phyloP scores from a whole-genome alignment of 2,888 invertebrate species.

The Ophion ventricosus region DNA sequence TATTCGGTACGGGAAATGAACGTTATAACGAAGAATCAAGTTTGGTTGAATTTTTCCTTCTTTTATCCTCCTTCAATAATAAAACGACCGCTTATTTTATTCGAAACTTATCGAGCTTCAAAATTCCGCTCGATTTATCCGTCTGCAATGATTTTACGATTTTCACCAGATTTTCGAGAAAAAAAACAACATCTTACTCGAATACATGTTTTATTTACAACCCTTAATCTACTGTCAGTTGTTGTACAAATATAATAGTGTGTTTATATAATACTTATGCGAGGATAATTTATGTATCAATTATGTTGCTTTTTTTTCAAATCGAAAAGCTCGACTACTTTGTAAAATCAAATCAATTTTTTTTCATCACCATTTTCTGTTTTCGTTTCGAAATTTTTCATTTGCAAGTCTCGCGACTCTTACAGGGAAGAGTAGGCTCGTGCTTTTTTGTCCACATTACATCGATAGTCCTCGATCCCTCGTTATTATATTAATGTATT shows the following conservation, averaged over 20 bases:
- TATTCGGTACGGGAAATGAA: too few species aligned
- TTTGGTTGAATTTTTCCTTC: too few species aligned
- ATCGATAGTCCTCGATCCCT: background rate
- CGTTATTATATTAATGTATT: background rate
- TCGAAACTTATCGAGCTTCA: too few species aligned
- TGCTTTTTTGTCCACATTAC: background rate
- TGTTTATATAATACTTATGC: slow-evolving; percentile 63
- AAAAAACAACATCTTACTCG: slow-evolving; percentile 19
- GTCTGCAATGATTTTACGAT: background rate
- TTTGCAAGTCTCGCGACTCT: background rate
- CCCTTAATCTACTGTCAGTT: slow-evolving; percentile 66
- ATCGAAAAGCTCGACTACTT: slow-evolving; percentile 20
- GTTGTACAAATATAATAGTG: slow-evolving; percentile 75
- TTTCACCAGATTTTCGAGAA: slow-evolving; percentile 1
- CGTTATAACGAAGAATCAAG: too few species aligned
- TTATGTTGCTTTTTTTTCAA: slow-evolving; percentile 29
- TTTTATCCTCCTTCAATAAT: too few species aligned
- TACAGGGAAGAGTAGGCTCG: background rate
- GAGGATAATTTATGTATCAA: slow-evolving; percentile 45
- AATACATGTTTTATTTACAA: slow-evolving; percentile 74
- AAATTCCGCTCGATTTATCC: too few species aligned
- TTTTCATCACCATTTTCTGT: background rate
- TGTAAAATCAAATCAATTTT: background rate
- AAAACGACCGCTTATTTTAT: too few species aligned
- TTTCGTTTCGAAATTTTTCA: too few species aligned